Conservation (phyloP, 2,888 invertebrate species). For the Tetragnatha montana region DNA sequence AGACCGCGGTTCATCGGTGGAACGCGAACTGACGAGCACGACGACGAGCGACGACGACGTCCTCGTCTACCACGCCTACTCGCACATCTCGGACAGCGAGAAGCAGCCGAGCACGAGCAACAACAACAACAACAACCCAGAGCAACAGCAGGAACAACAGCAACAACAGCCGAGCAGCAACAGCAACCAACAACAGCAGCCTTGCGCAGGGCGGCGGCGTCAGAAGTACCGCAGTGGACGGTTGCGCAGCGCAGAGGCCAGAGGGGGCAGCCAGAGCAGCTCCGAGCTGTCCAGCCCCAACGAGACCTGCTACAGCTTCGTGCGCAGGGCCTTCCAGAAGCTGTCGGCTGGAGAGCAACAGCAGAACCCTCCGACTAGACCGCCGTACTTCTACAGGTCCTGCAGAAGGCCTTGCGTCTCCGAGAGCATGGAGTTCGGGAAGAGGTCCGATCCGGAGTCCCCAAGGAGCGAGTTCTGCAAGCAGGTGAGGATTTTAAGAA, state of each 20-base stretch:
- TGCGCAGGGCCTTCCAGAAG: slow-evolving; percentile 86
- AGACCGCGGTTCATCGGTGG: slow-evolving; percentile 71
- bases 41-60: slow-evolving; percentile 80
- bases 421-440: slow-evolving; percentile 69
- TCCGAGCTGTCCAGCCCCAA: slow-evolving; percentile 93
- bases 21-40: slow-evolving; percentile 74
- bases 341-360: slow-evolving; percentile 68
- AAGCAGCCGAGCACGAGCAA: neutral
- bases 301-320: slow-evolving; percentile 95
- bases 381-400: slow-evolving; percentile 69
- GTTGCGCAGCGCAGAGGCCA: slow-evolving; percentile 73
- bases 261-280: slow-evolving; percentile 79
- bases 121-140: too few species aligned
- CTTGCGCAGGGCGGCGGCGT: slow-evolving; percentile 36
- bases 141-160: too few species aligned
- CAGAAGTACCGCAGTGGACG: slow-evolving; percentile 70
- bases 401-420: slow-evolving; percentile 71
- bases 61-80: slow-evolving; percentile 80
- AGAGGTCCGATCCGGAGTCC: slow-evolving; percentile 9
- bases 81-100: slow-evolving; percentile 79
- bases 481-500: slow-evolving; percentile 30
- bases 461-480: slow-evolving; percentile 48
- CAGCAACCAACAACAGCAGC: neutral
- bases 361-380: slow-evolving; percentile 8
- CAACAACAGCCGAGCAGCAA: too few species aligned